phyloP scores from a whole-genome alignment of 1,140 invertebrate species.

The Papilio polyxenes region DNA sequence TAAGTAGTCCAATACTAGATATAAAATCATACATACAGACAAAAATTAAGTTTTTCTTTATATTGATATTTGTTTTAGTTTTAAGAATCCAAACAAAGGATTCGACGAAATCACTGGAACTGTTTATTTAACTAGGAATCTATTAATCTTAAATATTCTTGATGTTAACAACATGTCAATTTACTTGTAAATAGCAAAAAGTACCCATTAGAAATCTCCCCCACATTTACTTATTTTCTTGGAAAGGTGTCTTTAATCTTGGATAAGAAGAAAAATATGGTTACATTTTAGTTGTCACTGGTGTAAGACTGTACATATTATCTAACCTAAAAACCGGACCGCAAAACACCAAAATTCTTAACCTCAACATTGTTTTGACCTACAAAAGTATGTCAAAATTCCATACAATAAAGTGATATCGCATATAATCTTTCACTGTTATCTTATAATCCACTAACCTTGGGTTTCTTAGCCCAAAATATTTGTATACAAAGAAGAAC shows the following conservation, averaged over 20 bases:
- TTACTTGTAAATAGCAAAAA: too few species aligned
- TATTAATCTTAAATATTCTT: not conserved
- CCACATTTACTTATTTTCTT: too few species aligned
- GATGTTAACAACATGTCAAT: too few species aligned
- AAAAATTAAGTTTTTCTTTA: slow-evolving; percentile 12
- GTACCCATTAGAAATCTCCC: too few species aligned
- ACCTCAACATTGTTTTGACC: not conserved
- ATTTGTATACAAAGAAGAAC: too few species aligned
- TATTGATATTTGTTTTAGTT: not conserved
- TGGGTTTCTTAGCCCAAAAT: too few species aligned
- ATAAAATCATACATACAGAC: not conserved
- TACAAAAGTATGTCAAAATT: not conserved
- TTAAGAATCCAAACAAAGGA: slow-evolving; percentile 11
- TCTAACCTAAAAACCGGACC: not conserved
- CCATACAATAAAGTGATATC: not conserved
- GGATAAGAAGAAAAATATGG: not conserved
- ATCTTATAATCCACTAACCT: not conserved
- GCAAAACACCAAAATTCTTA: not conserved
- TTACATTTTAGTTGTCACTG: too few species aligned
- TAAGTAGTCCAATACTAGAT: too few species aligned
- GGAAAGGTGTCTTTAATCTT: too few species aligned
- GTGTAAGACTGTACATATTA: not conserved
- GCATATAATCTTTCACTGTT: not conserved
- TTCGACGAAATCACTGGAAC: not conserved
- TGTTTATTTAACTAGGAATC: not conserved